Base-by-base conservation (phyloP, 2,888 invertebrate genomes). In the Ptychoptera contaminata region DNA sequence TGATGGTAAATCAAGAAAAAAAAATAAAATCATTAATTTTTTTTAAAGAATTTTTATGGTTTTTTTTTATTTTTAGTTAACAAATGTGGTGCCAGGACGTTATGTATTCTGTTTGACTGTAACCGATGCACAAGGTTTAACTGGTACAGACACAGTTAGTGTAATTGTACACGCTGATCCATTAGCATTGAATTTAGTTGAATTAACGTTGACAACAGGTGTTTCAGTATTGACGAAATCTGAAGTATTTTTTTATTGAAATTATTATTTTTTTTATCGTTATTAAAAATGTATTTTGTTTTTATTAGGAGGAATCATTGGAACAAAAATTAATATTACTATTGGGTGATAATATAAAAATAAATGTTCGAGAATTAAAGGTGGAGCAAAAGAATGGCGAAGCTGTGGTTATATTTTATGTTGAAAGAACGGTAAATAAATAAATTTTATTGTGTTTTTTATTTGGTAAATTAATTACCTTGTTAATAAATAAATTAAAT, bases 31-130 rank as follows among this genome's bases (percentile, higher is more conserved):
- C 40, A 40, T 34, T 16, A 16, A 29, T 46, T 36, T 29, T 39
- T 39, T 11, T 30, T 41, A 35, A 10, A 37, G n/a, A 8, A 34
- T 15, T 10, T 14, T 45, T 37, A n/a, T 16, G 42, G 39, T 45
- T 40, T 23, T 35, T 43, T 6, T 41, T 38, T 30, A 15, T 14
- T 51, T 61, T 12, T 57, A 82, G 82, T 63, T 88, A 31, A 78
- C 84, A n/a, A 82, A 88, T 61, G 72, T 92, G 44, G 82, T 87
- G 40, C 77, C 83, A 3, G 94, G 93, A 0, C 76, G 82, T 50
- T 94, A 93, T 60, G 77, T 88, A 2, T 93, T 92, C 58, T 82
- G 81, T 56, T 67, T 94, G 46, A 83, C 82, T n/a, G 92, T 94
- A 1, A 81, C 73, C 36, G 94, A 94, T 62, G 86, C 85, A 52